Evolutionary conservation across 2,797 vertebrate species (phyloP), one percentile per base, ranked within the genome.

Genomic region (Cuniculus paca): DNA sequence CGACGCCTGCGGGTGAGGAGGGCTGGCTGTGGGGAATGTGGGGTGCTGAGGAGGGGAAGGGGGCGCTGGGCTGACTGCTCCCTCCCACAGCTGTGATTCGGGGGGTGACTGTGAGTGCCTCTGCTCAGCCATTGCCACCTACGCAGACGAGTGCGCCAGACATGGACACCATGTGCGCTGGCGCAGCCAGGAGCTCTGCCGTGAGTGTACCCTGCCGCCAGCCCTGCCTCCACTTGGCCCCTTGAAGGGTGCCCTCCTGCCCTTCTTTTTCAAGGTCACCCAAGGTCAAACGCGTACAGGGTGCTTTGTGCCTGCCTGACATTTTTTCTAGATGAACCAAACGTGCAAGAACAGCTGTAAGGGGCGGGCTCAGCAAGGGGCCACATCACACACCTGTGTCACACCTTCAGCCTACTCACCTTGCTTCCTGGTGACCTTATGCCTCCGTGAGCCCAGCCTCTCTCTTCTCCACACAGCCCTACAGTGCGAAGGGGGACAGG

Each of bases 71-170:
- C 52, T 28, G 42, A 90, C 3, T 0, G 0, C 2, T 17, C 16
- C 20, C 6, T 79, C 61, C 31, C 77, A 13, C 95, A 99, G 99
- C 50, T 99, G 99, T 68, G 99, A 99, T 97, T 98, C 99, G 0
- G 99, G 99, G 0, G 99, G 99, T 0, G 99, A 99, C 98, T 99
- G 99, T 58, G 99, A 99, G 98, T 99, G 99, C 97, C 98, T 99
- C 74, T 99, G 99, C 96, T 99, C 99, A 0, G 99, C 99, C 92
- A 98, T 99, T 0, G 99, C 99, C 56, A 96, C 99, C 63, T 99
- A 99, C 0, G 98, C 99, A 0, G 99, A 99, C 31, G 99, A 99
- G 96, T 99, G 99, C 72, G 98, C 99, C 97, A 98, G 98, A 24
- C 98, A 95, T 0, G 99, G 99, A 12, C 60, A 99, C 17, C 99